Percentiles rank a stretch among this genome's conserved stretches.
Conservation (phyloP, 1,140 invertebrate genomes). For the Ptiloglossa arizonensis region DNA sequence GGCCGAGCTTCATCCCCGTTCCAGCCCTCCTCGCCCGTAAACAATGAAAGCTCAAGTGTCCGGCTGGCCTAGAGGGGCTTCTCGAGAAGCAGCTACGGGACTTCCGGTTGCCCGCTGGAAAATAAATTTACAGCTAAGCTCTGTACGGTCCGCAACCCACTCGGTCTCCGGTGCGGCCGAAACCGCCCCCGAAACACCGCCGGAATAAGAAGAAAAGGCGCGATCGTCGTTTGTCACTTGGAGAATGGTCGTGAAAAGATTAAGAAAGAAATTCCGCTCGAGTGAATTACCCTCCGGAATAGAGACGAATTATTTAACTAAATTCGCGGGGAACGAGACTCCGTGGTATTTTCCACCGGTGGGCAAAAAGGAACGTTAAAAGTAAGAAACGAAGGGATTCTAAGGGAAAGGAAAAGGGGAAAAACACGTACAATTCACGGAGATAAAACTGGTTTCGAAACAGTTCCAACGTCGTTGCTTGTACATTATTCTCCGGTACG, state of each 20-base stretch:
- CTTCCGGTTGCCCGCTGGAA: slow-evolving; percentile 65
- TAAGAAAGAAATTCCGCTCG: slow-evolving; percentile 45
- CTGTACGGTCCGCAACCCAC: slow-evolving; percentile 41
- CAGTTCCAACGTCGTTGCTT: no score
- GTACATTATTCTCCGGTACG: no score
- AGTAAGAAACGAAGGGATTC: no score
- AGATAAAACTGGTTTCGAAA: no score
- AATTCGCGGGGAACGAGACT: no score
- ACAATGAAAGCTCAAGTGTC: slow-evolving; percentile 77
- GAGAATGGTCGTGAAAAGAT: slow-evolving; percentile 16
- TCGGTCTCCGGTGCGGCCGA: neutral
- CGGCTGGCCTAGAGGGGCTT: slow-evolving; percentile 52
- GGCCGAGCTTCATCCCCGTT: slow-evolving; percentile 32
- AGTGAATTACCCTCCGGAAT: slow-evolving; percentile 30
- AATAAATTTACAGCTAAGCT: slow-evolving; percentile 77
- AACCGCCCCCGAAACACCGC: slow-evolving; percentile 22
- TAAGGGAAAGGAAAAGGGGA: no score
- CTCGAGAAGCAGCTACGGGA: slow-evolving; percentile 54
- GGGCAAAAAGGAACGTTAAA: no score
- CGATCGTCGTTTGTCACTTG: slow-evolving; percentile 67
- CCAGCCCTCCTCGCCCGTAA: slow-evolving; percentile 61
- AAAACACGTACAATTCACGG: no score
- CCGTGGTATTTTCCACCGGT: no score
- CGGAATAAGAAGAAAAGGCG: slow-evolving; percentile 41
- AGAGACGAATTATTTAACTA: slow-evolving; percentile 14